Evolutionary conservation across 2,113 vertebrate genomes (phyloP).

Genomic region (Neopipo cinnamomea): DNA sequence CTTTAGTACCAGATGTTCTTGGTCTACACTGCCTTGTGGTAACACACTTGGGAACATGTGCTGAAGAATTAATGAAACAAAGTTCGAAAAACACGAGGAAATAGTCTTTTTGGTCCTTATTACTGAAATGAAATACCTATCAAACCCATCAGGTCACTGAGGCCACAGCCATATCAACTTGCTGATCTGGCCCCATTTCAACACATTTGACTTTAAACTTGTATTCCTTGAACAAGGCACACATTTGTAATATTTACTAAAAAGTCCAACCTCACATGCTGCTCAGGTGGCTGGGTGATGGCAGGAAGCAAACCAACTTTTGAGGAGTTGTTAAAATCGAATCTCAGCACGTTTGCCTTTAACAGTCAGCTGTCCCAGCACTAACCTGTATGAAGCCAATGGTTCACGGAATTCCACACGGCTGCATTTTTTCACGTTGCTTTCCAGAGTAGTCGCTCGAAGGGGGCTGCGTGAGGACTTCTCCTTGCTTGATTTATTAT

Average conservation of each 20-base stretch:
- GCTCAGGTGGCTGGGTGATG: neutral
- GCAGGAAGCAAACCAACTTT: neutral
- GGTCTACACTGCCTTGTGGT: neutral
- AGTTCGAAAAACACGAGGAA: neutral
- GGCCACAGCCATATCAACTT: neutral
- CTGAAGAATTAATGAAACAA: neutral
- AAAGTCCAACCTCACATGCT: neutral
- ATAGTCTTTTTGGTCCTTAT: neutral
- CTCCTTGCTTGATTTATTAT: conserved; percentile 77
- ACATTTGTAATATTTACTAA: neutral
- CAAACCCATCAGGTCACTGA: neutral
- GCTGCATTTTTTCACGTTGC: conserved; percentile 82
- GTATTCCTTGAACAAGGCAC: neutral
- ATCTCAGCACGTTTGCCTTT: neutral
- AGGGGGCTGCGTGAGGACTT: conserved; percentile 89
- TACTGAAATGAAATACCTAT: neutral
- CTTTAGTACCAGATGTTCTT: neutral
- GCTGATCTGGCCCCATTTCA: neutral
- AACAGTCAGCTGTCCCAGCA: neutral
- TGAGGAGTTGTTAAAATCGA: neutral
- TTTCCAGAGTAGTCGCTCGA: conserved; percentile 87
- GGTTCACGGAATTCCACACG: conserved; percentile 88
- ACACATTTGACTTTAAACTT: neutral
- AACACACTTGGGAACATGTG: neutral
- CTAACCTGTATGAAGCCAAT: conserved; percentile 85